Conservation (phyloP, 1,140 invertebrate genomes). For the Philaenus spumarius region DNA sequence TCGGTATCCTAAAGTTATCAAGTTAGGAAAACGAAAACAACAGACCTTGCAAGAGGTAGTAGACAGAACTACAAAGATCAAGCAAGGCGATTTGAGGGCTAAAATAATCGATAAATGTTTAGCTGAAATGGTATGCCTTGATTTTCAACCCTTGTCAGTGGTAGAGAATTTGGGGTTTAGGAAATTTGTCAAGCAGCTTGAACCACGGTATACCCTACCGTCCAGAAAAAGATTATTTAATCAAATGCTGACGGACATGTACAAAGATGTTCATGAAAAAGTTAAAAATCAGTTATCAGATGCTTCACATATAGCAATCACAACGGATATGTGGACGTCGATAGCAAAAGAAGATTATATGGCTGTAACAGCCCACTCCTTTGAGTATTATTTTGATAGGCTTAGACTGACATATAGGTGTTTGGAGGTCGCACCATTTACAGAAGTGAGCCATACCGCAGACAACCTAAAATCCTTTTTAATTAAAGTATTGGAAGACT, state of each 20-base stretch:
- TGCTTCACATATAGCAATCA: not conserved
- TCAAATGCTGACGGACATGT: not conserved
- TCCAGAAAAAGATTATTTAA: not conserved
- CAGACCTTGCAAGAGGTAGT: no score
- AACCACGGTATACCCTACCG: not conserved
- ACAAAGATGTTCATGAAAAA: not conserved
- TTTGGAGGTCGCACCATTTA: not conserved
- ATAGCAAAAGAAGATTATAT: no score
- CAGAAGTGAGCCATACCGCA: not conserved
- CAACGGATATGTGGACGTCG: not conserved
- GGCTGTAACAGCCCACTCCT: not conserved
- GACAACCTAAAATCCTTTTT: not conserved
- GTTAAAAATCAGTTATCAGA: not conserved
- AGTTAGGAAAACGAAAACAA: no score
- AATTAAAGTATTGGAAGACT: not conserved
- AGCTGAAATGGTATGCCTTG: no score
- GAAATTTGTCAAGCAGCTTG: not conserved
- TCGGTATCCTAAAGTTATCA: no score
- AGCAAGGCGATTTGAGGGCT: no score
- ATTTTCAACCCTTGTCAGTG: not conserved
- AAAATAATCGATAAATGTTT: no score
- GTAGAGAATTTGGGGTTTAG: not conserved
- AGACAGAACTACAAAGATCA: no score
- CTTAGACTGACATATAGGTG: not conserved
- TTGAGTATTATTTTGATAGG: no score